Base-by-base conservation (phyloP, 2,888 invertebrate genomes). In the Heteropelma amictum region DNA sequence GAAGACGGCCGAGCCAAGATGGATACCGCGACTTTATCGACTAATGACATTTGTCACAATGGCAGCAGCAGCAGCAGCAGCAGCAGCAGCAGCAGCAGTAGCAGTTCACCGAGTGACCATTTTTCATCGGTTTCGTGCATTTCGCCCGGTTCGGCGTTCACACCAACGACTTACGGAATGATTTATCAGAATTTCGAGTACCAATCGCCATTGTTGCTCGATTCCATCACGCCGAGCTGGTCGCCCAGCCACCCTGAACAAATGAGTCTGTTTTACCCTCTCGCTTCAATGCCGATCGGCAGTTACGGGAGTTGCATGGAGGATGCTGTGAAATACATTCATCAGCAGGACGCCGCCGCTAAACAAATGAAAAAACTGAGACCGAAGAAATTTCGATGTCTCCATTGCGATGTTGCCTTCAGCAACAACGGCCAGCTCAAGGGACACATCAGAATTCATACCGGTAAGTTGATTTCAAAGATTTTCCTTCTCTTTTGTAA, bases 391-490 rank as follows among this genome's bases (percentile, higher is more conserved):
- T 98, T 97, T 89, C 94, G 96, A 80, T 98, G 98, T 84, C 94
- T 95, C 0, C 95, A 96, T 83, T 97, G 97, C 86, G 93, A 95
- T 81, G 96, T 96, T 0, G 96, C 96, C 0, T 97, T 97, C 88
- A 96, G 96, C n/a, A 97, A 97, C 88, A 97, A 97, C 88, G 97
- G 97, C 0, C 97, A 97, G 82, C 90, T 97, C 0, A 96, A 95
- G 87, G 97, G 97, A 12, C 97, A 97, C 86, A 93, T 96, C n/a
- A 90, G 97, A 70, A 97, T 97, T 65, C 97, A 97, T 84, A 97
- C 97, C 35, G 97, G 96, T 90, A 87, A 90, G 89, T 86, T 77
- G 8, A n/a, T 6, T 28, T 3, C 14, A 2, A 7, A 5, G 0
- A 10, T 12, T 8, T 45, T 30, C 14, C 49, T 10, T 33, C 7